A percentile compares a stretch with the other conserved stretches of the same genome.
Conservation (phyloP, 2,113 vertebrate species). For the Triplophysa tibetana region DNA sequence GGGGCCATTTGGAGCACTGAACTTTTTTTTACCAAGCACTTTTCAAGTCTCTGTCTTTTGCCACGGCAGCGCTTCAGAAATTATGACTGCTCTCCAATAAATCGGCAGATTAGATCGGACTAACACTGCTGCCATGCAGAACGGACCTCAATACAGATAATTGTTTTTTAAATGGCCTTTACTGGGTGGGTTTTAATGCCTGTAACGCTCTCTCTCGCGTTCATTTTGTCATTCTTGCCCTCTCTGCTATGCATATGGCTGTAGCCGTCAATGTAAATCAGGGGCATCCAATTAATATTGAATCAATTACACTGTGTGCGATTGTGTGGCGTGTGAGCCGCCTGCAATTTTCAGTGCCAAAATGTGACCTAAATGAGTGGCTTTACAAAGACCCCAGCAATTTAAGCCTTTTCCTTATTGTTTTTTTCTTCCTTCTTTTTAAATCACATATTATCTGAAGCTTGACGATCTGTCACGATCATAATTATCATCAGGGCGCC, state of each 20-base stretch:
- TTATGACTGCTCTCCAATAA: conserved; percentile 44
- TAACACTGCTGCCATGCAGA: conserved; percentile 46
- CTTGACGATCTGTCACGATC: conserved; percentile 45
- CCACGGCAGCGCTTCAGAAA: conserved; percentile 39
- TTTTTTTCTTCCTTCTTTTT: conserved; percentile 25
- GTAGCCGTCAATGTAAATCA: conserved; percentile 70
- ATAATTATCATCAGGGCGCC: conserved; percentile 44
- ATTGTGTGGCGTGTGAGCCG: conserved; percentile 39
- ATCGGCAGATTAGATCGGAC: conserved; percentile 47
- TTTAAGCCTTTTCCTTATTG: conserved; percentile 42
- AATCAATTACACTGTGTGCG: conserved; percentile 66
- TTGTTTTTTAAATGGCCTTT: conserved; percentile 55
- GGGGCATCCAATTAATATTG: conserved; percentile 67
- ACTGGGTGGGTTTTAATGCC: conserved; percentile 38
- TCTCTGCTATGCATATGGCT: conserved; percentile 52
- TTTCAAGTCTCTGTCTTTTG: conserved; percentile 42
- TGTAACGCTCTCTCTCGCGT: conserved; percentile 30
- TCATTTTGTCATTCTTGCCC: conserved; percentile 37
- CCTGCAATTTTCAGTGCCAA: conserved; percentile 47
- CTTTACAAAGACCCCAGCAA: conserved; percentile 52
- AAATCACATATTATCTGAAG: conserved; percentile 45
- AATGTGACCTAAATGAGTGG: conserved; percentile 47
- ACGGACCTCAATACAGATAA: conserved; percentile 50
- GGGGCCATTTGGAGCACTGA: conserved; percentile 36
- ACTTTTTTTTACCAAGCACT: conserved; percentile 43